Percentiles rank a stretch among this genome's conserved stretches.
Conservation (phyloP, 2,888 invertebrate species). For the Eubasilissa splendida region DNA sequence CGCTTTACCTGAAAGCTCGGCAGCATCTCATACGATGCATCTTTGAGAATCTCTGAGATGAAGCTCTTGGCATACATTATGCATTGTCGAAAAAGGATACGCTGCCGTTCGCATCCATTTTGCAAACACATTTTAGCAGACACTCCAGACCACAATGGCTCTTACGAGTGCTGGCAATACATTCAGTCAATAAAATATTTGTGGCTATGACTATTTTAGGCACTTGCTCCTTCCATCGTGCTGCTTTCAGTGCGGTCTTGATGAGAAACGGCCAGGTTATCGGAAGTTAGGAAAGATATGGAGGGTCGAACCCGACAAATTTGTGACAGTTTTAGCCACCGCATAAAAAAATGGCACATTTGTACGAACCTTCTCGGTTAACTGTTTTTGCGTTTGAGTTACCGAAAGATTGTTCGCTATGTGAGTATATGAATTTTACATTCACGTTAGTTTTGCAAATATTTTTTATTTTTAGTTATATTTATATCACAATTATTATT, state of each 20-base stretch:
- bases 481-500: too few relatives aligned
- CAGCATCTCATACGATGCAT: neutral
- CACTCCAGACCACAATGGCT: conserved; percentile 17
- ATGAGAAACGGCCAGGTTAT: neutral
- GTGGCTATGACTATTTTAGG: neutral
- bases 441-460: too few relatives aligned
- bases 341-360: too few relatives aligned
- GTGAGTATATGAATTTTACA: too few relatives aligned
- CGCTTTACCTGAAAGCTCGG: too few relatives aligned
- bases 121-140: neutral
- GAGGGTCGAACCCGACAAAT: too few relatives aligned
- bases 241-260: neutral
- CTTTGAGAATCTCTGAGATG: neutral
- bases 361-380: too few relatives aligned
- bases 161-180: conserved; percentile 7
- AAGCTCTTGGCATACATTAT: conserved; percentile 8
- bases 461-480: too few relatives aligned
- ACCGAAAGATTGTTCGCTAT: too few relatives aligned
- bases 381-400: too few relatives aligned
- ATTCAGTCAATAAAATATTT: conserved; percentile 34
- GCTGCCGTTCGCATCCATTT: neutral
- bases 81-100: conserved; percentile 20
- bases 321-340: too few relatives aligned
- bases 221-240: neutral
- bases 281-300: neutral